A percentile compares a stretch with the other conserved stretches of the same genome.
These are phyloP conservation scores for Sebastes minor DNA, from an alignment of 2,797 vertebrate species.

Conservation along the genomic window DNA sequence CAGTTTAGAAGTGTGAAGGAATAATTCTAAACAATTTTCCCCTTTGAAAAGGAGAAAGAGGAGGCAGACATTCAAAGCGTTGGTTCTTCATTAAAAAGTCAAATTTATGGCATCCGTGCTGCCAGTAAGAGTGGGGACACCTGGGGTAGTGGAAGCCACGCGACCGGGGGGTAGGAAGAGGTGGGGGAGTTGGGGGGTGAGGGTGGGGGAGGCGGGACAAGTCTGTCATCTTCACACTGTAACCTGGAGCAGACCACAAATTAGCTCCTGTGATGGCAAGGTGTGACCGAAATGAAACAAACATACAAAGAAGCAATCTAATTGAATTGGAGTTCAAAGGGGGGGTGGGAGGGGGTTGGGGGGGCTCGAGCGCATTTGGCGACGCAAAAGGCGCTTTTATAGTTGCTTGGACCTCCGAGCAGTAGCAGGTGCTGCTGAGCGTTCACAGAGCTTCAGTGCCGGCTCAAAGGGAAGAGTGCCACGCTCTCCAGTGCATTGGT, in stretches of 20 bases:
- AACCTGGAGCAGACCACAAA: conserved; percentile 83
- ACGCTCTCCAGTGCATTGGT: conserved; percentile 64
- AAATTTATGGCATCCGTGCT: conserved; percentile 74
- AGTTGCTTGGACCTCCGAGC: conserved; percentile 74
- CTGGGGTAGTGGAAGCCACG: conserved; percentile 71
- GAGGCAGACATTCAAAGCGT: conserved; percentile 78
- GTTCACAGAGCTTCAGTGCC: conserved; percentile 56
- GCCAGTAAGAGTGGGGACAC: conserved; percentile 71
- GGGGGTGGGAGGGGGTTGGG: neutral
- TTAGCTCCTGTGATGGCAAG: conserved; percentile 82
- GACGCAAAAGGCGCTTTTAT: conserved; percentile 54
- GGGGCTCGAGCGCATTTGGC: conserved; percentile 63
- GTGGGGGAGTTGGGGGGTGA: neutral
- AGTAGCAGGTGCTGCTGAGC: conserved; percentile 74
- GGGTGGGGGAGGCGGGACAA: conserved; percentile 43
- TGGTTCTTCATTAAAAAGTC: conserved; percentile 83
- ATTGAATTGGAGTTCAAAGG: conserved; percentile 84
- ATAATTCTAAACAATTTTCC: conserved; percentile 78
- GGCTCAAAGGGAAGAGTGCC: conserved; percentile 62
- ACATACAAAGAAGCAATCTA: conserved; percentile 79
- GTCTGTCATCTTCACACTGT: conserved; percentile 81
- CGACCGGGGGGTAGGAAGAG: conserved; percentile 54
- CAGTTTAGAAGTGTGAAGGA: conserved; percentile 80
- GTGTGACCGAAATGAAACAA: conserved; percentile 84
- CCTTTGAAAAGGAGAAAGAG: conserved; percentile 74